Evolutionary conservation across 2,797 vertebrate species (phyloP).

Genomic region (Periparus ater): DNA sequence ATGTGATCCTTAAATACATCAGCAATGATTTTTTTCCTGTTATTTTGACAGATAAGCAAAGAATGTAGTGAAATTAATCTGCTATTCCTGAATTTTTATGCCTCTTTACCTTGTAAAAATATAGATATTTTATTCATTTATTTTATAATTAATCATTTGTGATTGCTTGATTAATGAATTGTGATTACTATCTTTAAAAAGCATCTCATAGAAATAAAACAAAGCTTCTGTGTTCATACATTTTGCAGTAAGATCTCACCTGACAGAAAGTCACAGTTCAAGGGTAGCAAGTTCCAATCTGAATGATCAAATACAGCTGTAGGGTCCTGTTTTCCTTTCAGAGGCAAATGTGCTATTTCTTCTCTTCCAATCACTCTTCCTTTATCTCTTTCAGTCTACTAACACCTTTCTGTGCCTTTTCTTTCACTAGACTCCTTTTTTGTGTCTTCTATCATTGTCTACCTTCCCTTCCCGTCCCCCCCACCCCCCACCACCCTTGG

Average conservation of each 20-base stretch:
- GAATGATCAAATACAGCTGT: not conserved
- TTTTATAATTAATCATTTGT: not conserved
- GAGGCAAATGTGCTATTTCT: not conserved
- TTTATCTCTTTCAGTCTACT: not conserved
- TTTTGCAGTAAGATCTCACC: not conserved
- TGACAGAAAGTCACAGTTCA: not conserved
- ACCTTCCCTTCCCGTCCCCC: too few relatives aligned
- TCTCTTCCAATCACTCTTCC: not conserved
- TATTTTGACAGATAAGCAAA: not conserved
- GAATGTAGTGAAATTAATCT: not conserved
- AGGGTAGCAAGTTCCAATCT: not conserved
- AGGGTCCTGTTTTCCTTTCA: not conserved
- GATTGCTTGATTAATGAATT: not conserved
- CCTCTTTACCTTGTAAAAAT: not conserved
- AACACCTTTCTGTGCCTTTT: not conserved
- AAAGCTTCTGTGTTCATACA: not conserved
- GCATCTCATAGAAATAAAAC: not conserved
- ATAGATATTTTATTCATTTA: not conserved
- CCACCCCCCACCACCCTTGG: fast-evolving
- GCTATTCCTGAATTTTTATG: not conserved
- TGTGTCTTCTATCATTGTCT: not conserved
- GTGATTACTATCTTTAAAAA: not conserved
- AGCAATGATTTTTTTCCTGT: not conserved
- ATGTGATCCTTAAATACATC: not conserved
- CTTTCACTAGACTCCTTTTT: not conserved